Evolutionary conservation across 2,888 invertebrate species (phyloP).

Genomic region (Drosophila tripunctata): DNA sequence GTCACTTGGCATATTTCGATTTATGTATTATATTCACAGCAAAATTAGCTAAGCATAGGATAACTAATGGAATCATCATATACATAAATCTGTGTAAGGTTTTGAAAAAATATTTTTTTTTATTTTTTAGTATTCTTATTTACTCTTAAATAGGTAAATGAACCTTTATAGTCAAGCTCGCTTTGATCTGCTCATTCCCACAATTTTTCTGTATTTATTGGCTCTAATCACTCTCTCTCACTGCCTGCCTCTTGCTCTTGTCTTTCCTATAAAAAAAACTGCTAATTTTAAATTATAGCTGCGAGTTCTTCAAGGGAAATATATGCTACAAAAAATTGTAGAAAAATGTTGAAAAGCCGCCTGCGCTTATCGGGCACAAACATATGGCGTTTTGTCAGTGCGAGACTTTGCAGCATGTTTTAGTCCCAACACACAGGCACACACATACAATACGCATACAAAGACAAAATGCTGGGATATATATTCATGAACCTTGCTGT

Average conservation of each 20-base stretch:
- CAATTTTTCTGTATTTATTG: too few species aligned
- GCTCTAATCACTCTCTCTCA: conserved; percentile 8
- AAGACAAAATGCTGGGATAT: conserved; percentile 75
- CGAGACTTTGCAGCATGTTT: conserved; percentile 48
- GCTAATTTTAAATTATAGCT: conserved; percentile 75
- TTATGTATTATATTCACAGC: too few species aligned
- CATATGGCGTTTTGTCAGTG: conserved; percentile 76
- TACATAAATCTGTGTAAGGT: too few species aligned
- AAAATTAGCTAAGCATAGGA: too few species aligned
- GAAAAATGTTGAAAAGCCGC: conserved; percentile 3
- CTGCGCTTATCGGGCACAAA: conserved; percentile 65
- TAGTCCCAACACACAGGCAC: conserved; percentile 7
- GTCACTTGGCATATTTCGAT: too few species aligned
- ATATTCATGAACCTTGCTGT: conserved; percentile 76
- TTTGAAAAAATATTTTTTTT: too few species aligned
- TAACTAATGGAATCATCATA: too few species aligned
- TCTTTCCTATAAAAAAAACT: too few species aligned
- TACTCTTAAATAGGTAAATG: too few species aligned
- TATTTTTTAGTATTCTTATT: too few species aligned
- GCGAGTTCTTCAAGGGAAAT: conserved; percentile 38
- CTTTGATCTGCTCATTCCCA: too few species aligned
- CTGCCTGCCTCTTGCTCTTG: conserved; percentile 1
- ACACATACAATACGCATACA: conserved; percentile 6
- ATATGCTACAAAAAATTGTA: neutral
- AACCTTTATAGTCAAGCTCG: too few species aligned